Evolutionary conservation across 1,140 invertebrate genomes (phyloP), one percentile per base, ranked within the genome.

Genomic region (Limonius californicus): DNA sequence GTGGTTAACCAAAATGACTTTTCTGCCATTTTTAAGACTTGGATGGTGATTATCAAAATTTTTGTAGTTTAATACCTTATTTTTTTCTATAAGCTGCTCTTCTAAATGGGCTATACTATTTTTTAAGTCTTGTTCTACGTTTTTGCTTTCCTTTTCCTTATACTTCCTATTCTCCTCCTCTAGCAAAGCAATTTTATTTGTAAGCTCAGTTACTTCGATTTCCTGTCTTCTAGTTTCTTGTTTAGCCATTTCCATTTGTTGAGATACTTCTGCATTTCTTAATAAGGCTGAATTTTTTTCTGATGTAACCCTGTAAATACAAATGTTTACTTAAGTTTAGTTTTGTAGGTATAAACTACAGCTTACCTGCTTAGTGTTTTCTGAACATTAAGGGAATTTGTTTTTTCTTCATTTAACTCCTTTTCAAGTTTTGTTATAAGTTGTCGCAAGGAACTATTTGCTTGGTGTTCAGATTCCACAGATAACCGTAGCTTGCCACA

Each of bases 191-290:
- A 83, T 71, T 71, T 81, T 83, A 23, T 70, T 75, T 58, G 80
- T 74, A 16, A 83, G 71, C 4, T 85, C 83, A 9, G 74, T 74
- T n/a, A 81, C 75, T 69, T 89, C 86, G 0, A 74, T 74, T 67
- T 87, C 83, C 59, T 86, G 81, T 53, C 84, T 81, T 39, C 86
- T 81, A 67, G 87, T 81, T 59, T 89, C 83, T 64, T 89, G 86
- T 64, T 85, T 84, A 0, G 87, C 83, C 54, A 90, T 80, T 74
- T 91, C 88, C 57, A 89, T 82, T 57, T 89, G 87, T 72, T 93
- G 91, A 0, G 90, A 92, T 60, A 93, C 86, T 74, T 92, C 87
- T 2, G 91, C 91, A 73, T 92, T 94, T 20, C 90, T 82, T 27
- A 94, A 69, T 54, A 93, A 74, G 0, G 87, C 85, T 9, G 86